Percentiles rank a stretch among this genome's conserved stretches.
These are phyloP conservation scores for Strongylocentrotus purpuratus DNA, from an alignment of 35 echinoderm and acorn worm genomes.

Conservation along the genomic window DNA sequence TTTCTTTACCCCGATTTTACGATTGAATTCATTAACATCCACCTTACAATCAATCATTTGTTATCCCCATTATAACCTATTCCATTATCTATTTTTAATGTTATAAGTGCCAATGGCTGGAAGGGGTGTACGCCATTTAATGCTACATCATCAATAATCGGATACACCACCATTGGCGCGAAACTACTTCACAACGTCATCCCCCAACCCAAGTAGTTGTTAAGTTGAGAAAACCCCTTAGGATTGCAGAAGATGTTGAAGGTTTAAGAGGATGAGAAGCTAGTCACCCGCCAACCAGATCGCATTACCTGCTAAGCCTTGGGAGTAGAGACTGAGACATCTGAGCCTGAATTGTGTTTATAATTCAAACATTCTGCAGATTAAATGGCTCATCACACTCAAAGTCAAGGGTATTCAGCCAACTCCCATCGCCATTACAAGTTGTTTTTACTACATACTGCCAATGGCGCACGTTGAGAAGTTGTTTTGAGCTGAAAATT, in stretches of 20 bases:
- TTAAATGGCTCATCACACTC: conserved; percentile 6
- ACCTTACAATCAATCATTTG: no score
- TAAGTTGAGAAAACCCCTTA: not conserved
- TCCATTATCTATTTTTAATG: not conserved
- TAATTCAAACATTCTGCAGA: conserved; percentile 5
- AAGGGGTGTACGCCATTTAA: not conserved
- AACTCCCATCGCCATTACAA: not conserved
- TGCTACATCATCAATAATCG: not conserved
- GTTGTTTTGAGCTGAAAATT: not conserved
- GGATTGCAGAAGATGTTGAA: not conserved
- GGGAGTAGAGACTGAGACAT: not conserved
- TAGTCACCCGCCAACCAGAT: not conserved
- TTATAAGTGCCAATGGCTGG: not conserved
- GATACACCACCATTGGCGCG: not conserved
- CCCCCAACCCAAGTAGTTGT: not conserved
- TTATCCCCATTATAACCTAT: not conserved
- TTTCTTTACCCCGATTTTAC: no score
- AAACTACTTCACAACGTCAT: not conserved
- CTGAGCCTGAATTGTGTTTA: not conserved
- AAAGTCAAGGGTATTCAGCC: not conserved
- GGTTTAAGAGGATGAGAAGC: not conserved
- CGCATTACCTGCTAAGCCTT: not conserved
- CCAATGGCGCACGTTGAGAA: not conserved
- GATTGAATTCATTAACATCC: no score
- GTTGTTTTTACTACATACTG: not conserved